phyloP scores from a whole-genome alignment of 2,113 vertebrate genomes.

The Sorex araneus region DNA sequence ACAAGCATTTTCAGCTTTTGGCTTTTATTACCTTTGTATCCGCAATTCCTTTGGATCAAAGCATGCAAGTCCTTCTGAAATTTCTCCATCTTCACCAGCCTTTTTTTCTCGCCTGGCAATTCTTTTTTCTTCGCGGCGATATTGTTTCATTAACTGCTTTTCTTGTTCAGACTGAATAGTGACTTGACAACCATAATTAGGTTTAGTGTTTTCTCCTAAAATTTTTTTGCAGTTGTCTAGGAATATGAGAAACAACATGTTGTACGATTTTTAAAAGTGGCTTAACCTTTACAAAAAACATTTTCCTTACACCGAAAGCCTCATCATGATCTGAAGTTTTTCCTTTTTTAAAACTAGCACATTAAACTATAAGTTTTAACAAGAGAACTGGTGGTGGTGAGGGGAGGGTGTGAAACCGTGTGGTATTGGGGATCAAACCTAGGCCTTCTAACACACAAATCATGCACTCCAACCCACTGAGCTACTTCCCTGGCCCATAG shows the following conservation, averaged over 20 bases:
- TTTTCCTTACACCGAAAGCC: neutral
- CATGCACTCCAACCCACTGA: too few species aligned
- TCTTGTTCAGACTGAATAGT: conserved; percentile 98
- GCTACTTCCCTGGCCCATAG: too few species aligned
- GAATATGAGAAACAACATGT: conserved; percentile 70
- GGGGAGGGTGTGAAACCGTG: too few species aligned
- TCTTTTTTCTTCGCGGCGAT: conserved; percentile 95
- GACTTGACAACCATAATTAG: conserved; percentile 96
- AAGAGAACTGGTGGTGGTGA: neutral
- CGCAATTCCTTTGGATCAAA: conserved; percentile 97
- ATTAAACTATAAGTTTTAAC: conserved; percentile 12
- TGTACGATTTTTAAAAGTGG: conserved; percentile 33
- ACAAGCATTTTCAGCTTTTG: conserved; percentile 75
- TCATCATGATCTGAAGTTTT: too few species aligned
- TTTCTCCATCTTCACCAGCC: conserved; percentile 91
- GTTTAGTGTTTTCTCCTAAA: conserved; percentile 91
- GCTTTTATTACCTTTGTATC: conserved; percentile 93
- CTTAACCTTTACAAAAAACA: conserved; percentile 53
- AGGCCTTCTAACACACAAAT: too few species aligned
- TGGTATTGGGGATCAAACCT: too few species aligned
- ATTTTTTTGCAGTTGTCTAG: conserved; percentile 90
- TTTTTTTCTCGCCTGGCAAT: conserved; percentile 94
- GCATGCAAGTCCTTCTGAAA: conserved; percentile 88
- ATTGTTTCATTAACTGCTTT: conserved; percentile 95
- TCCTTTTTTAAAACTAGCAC: neutral